phyloP scores from a whole-genome alignment of 1,140 invertebrate genomes.

The Leptinotarsa lineolata region DNA sequence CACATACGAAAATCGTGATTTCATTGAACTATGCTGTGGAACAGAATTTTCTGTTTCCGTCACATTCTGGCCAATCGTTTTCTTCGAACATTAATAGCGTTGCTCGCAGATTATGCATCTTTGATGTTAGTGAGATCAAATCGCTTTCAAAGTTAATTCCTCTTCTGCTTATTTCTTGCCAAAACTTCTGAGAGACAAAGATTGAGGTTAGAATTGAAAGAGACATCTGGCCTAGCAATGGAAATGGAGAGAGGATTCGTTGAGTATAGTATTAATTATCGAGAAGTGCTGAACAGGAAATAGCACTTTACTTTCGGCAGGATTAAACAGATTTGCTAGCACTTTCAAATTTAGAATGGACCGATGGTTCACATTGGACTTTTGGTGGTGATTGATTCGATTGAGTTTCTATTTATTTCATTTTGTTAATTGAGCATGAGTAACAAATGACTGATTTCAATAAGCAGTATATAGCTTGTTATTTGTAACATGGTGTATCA shows the following conservation, averaged over 20 bases:
- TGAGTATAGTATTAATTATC: slow-evolving; percentile 16
- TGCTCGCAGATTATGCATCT: too few relatives aligned
- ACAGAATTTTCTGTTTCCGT: too few relatives aligned
- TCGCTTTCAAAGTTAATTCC: slow-evolving; percentile 1
- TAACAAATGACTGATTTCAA: too few relatives aligned
- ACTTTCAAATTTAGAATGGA: background rate
- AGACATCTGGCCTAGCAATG: background rate
- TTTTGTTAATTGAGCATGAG: too few relatives aligned
- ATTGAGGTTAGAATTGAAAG: background rate
- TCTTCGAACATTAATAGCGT: too few relatives aligned
- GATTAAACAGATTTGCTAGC: background rate
- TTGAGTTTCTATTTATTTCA: too few relatives aligned
- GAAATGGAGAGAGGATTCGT: slow-evolving; percentile 12
- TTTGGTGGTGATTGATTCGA: too few relatives aligned
- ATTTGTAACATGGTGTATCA: too few relatives aligned
- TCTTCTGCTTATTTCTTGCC: background rate
- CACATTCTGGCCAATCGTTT: too few relatives aligned
- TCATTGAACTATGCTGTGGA: too few relatives aligned
- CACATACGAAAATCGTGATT: too few relatives aligned
- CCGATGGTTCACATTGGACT: background rate
- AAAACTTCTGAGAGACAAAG: background rate
- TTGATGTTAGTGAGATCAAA: background rate
- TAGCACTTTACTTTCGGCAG: slow-evolving; percentile 18
- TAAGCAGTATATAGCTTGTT: too few relatives aligned
- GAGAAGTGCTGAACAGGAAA: slow-evolving; percentile 15